Evolutionary conservation across 2,888 invertebrate genomes (phyloP), one percentile per base, ranked within the genome.

Genomic region (Arge pagana): DNA sequence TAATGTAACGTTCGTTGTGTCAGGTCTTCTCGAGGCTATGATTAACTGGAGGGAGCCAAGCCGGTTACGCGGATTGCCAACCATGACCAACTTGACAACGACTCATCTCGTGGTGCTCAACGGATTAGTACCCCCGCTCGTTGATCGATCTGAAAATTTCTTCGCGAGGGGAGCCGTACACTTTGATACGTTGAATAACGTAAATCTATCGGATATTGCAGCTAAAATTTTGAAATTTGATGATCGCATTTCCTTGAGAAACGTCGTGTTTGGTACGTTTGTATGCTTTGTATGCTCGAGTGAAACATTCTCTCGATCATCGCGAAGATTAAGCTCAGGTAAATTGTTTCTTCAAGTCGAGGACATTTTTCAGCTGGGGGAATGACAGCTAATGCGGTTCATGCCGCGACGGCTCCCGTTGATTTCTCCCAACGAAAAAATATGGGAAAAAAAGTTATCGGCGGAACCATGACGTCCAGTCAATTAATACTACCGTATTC

Each of bases 381-480:
- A 33, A 45, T 66, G 31, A 37, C 48, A 13, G 60, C 54, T 4
- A 48, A 54, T 7, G 56, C 59, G 19, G 48, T 66, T 23, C 56
- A 81, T 3, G 75, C 78, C 39, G 66, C 80, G n/a, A 67, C 76
- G 0, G 68, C 79, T n/a, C 80, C 80, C 62, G 70, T 81, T 23
- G 63, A 77, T 30, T 40, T 65, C 21, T 59, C 62, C 43, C 60
- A 58, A 30, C 13, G 40, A 24, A 19, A 53, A 18, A 18, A 56
- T 55, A 43, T 67, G 21, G 37, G 52, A 36, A 19, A 56, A 41
- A 59, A 69, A 62, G 55, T 40, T 4, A 59, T 70, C 43, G 54
- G 56, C 28, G 76, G 74, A n/a, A 61, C 63, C 36, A 59, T 78
- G 21, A 41, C 58, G 45, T 62, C 76, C 13, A 56, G 70, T 21